These are phyloP conservation scores for Spongia lamella DNA, from an alignment of 37 sponge, comb jelly and placozoan genomes.

Conservation along the genomic window DNA sequence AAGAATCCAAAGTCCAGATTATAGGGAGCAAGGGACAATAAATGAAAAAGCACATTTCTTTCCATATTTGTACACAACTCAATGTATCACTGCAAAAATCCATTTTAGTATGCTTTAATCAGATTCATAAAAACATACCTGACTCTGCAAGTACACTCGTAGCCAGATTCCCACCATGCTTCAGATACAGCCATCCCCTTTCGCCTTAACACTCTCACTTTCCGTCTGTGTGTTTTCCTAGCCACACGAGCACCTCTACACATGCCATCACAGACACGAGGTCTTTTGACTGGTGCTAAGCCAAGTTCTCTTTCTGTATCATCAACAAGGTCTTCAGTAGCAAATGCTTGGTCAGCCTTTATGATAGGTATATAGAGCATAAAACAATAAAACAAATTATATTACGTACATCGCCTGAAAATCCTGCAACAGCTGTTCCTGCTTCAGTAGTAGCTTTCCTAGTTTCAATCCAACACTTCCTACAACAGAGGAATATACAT, in stretches of 20 bases:
- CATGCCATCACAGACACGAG: conserved; percentile 67
- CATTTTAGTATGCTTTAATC: neutral
- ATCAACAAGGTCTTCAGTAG: too few species aligned
- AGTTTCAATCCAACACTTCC: too few species aligned
- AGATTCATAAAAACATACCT: conserved; percentile 28
- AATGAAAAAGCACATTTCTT: conserved; percentile 72
- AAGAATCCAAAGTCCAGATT: conserved; percentile 64
- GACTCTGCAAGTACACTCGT: conserved; percentile 71
- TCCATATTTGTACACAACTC: conserved; percentile 40
- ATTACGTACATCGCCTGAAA: too few species aligned
- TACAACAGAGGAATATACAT: too few species aligned
- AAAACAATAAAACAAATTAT: too few species aligned
- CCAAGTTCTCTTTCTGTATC: too few species aligned
- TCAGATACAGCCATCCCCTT: conserved; percentile 25
- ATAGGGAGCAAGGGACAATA: conserved; percentile 83
- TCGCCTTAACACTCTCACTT: conserved; percentile 60
- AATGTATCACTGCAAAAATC: conserved; percentile 48
- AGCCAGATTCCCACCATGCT: conserved; percentile 67
- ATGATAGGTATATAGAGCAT: too few species aligned
- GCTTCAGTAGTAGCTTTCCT: too few species aligned
- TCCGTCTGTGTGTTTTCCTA: conserved; percentile 48
- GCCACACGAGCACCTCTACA: conserved; percentile 64
- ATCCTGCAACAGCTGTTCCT: too few species aligned
- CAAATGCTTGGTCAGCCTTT: too few species aligned
- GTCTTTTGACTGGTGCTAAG: conserved; percentile 17